Evolutionary conservation across 2,797 vertebrate genomes (phyloP).

Genomic region (Petrocephalus schoutedeni): DNA sequence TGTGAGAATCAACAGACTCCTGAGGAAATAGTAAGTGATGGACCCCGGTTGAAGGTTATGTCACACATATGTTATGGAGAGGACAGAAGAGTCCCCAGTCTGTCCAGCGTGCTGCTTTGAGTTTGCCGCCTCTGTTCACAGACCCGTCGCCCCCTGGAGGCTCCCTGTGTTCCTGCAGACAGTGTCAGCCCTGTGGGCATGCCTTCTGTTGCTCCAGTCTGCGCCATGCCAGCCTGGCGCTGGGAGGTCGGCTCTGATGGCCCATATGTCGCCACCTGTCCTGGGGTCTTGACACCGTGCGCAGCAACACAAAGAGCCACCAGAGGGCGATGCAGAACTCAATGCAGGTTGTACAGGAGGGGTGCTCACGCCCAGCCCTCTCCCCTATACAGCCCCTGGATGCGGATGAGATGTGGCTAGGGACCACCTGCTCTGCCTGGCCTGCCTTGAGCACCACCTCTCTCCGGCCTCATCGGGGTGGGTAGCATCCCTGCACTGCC

Average conservation of each 20-base stretch:
- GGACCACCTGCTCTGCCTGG: slow-evolving; percentile 6
- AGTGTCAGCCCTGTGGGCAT: slow-evolving; percentile 22
- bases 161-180: background rate
- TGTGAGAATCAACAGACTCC: slow-evolving; percentile 26
- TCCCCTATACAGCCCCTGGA: slow-evolving; percentile 27
- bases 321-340: background rate
- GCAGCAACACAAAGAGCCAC: background rate
- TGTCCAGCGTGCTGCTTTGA: slow-evolving; percentile 28
- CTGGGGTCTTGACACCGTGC: background rate
- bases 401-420: background rate
- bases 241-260: slow-evolving; percentile 8
- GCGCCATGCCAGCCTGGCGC: slow-evolving; percentile 15
- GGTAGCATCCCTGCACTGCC: slow-evolving; percentile 24
- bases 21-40: background rate
- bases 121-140: background rate
- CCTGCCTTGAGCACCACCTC: slow-evolving; percentile 22
- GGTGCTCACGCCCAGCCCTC: too few relatives aligned
- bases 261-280: slow-evolving; percentile 13
- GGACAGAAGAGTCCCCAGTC: slow-evolving; percentile 5
- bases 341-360: background rate
- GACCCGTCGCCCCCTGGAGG: background rate
- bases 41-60: background rate
- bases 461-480: slow-evolving; percentile 19
- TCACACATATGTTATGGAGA: background rate
- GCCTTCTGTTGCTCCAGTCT: slow-evolving; percentile 20